phyloP scores from a whole-genome alignment of 2,888 invertebrate species.

The Saturnia pavonia region DNA sequence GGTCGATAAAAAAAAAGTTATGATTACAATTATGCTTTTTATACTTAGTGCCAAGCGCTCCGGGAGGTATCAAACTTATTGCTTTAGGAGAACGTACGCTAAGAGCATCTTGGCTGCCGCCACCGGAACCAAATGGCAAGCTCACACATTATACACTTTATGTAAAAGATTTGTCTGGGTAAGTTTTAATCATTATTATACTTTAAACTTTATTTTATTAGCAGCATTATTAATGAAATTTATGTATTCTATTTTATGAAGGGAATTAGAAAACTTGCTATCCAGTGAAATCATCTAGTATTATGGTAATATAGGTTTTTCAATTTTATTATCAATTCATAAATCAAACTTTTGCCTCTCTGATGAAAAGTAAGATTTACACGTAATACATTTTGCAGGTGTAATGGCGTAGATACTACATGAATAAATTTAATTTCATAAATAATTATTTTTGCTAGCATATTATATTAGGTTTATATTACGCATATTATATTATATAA shows the following conservation, averaged over 20 bases:
- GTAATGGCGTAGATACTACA: not conserved
- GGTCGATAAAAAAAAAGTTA: not conserved
- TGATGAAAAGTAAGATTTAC: not conserved
- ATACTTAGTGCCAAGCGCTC: constrained; percentile 89
- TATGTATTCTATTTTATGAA: not conserved
- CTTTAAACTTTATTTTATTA: not conserved
- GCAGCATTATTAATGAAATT: not conserved
- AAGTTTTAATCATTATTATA: constrained; percentile 35
- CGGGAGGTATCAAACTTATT: constrained; percentile 91
- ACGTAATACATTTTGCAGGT: not conserved
- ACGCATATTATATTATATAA: no score
- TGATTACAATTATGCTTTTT: not conserved
- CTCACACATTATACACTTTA: constrained; percentile 92
- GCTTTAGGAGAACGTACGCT: constrained; percentile 91
- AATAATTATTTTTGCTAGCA: no score
- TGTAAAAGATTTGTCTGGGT: constrained; percentile 86
- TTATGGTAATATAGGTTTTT: not conserved
- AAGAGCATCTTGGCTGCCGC: constrained; percentile 92
- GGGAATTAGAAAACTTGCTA: not conserved
- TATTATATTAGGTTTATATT: no score
- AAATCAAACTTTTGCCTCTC: not conserved
- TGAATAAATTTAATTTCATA: not conserved
- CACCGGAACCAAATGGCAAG: constrained; percentile 90
- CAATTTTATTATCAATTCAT: not conserved
- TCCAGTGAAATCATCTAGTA: not conserved